Evolutionary conservation across 2,888 invertebrate species (phyloP).

Genomic region (Pseudococcus longispinus): DNA sequence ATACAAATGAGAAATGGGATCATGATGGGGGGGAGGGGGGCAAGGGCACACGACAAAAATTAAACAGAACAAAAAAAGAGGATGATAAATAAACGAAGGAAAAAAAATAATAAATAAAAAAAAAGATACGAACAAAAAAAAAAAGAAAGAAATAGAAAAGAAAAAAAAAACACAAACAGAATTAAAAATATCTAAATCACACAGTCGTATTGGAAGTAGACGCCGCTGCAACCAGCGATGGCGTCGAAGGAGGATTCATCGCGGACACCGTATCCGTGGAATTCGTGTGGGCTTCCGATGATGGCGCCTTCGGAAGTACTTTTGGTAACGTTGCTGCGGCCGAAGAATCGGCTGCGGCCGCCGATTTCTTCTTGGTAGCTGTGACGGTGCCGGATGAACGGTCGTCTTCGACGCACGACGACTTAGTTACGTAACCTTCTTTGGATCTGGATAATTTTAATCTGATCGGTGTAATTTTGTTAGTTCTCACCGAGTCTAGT

Average conservation of each 20-base stretch:
- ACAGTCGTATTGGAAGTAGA: conserved; percentile 33
- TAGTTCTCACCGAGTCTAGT: conserved; percentile 70
- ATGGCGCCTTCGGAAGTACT: not conserved
- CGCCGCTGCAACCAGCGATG: not conserved
- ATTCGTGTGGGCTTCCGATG: not conserved
- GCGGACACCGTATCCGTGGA: not conserved
- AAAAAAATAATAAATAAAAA: conserved; percentile 14
- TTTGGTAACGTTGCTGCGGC: conserved; percentile 47
- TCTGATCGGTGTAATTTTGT: conserved; percentile 79
- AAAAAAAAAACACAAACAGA: not conserved
- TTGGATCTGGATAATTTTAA: conserved; percentile 83
- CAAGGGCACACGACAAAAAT: not conserved
- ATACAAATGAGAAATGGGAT: not conserved
- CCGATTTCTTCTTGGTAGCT: not conserved
- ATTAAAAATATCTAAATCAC: conserved; percentile 29
- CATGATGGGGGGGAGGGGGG: not conserved
- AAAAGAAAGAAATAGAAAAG: not conserved
- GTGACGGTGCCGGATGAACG: not conserved
- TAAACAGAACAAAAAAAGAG: not conserved
- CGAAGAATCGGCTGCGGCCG: not conserved
- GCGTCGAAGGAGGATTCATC: not conserved
- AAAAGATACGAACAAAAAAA: not conserved
- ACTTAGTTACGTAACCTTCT: conserved; percentile 71
- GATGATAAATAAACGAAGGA: not conserved
- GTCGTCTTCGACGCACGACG: conserved; percentile 58